Conservation (phyloP, 2,888 invertebrate species). For the Cephus runcator region DNA sequence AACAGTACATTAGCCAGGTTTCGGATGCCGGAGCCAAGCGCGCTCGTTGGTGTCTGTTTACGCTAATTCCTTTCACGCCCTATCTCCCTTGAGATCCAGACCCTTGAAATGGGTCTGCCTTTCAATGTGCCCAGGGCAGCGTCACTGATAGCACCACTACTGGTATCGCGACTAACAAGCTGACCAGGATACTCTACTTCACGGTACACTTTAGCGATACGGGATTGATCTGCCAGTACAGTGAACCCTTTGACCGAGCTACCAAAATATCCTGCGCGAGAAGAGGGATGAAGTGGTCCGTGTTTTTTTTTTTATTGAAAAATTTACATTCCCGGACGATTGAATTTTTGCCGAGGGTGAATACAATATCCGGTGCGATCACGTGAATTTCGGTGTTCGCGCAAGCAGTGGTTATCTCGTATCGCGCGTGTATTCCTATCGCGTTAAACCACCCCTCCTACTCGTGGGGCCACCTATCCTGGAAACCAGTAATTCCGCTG, state of each 20-base stretch:
- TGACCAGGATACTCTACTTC: background rate
- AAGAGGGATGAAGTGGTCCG: background rate
- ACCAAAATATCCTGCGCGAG: background rate
- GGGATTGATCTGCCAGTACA: background rate
- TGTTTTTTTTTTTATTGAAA: too few relatives aligned
- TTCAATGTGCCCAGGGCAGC: background rate
- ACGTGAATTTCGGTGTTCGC: background rate
- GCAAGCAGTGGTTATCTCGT: background rate
- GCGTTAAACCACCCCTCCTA: background rate
- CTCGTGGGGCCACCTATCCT: background rate
- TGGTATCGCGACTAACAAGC: background rate
- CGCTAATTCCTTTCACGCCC: background rate
- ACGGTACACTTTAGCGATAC: background rate
- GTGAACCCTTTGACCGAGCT: background rate
- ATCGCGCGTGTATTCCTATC: background rate
- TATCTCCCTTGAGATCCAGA: background rate
- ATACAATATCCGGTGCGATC: background rate
- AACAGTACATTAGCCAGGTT: background rate
- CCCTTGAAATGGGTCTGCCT: background rate
- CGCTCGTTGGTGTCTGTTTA: background rate
- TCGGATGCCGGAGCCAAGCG: background rate
- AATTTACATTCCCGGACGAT: background rate
- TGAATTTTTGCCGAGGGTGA: background rate
- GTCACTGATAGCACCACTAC: background rate
- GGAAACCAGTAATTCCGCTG: conserved; percentile 15